Evolutionary conservation across 1,140 invertebrate species (phyloP).

Genomic region (Zaprionus taronus): DNA sequence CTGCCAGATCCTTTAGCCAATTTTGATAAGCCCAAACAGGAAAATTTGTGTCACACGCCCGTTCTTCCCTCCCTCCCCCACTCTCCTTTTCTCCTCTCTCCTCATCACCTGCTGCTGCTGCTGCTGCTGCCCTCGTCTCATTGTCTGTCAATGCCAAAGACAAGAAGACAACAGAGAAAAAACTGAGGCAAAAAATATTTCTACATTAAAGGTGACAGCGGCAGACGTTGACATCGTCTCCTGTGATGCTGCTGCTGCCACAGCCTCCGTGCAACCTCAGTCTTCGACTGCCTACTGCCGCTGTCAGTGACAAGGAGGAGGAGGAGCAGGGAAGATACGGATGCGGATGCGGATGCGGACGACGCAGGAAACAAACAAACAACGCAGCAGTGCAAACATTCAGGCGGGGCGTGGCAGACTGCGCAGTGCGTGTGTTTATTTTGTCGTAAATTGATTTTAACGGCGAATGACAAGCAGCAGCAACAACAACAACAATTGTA

Average conservation of each 20-base stretch:
- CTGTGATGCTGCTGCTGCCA: conserved; percentile 6
- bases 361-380: conserved; percentile 77
- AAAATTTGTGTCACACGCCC: background rate
- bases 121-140: conserved; percentile 27
- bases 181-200: conserved; percentile 55
- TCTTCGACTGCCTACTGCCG: conserved; percentile 3
- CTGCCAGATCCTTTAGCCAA: conserved; percentile 61
- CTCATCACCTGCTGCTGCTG: background rate
- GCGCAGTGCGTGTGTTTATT: conserved; percentile 77
- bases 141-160: conserved; percentile 66
- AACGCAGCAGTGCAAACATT: conserved; percentile 72
- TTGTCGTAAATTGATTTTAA: conserved; percentile 83
- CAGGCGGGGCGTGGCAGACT: conserved; percentile 36
- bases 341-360: conserved; percentile 14
- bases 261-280: background rate
- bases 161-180: conserved; percentile 2
- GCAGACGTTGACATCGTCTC: conserved; percentile 63
- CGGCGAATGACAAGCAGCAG: conserved; percentile 77
- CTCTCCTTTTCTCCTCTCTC: background rate
- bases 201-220: conserved; percentile 79
- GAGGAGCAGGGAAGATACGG: background rate
- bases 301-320: conserved; percentile 40
- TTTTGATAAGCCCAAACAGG: conserved; percentile 67
- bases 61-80: background rate
- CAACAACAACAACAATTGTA: conserved; percentile 23